Base-by-base conservation (phyloP, 2,888 invertebrate species). In the Scaptomyza flava region DNA sequence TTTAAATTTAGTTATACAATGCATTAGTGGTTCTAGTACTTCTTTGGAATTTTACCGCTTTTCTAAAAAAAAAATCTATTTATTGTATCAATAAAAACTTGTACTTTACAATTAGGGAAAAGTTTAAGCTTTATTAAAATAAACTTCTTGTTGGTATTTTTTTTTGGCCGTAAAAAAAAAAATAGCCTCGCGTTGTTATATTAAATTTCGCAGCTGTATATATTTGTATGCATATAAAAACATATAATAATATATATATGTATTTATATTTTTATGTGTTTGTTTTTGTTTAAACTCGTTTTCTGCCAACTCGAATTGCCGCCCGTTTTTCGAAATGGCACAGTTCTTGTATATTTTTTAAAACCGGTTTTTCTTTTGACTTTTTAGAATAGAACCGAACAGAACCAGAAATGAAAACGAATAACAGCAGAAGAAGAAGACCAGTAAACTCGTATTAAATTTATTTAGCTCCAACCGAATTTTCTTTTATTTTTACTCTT, bases 351-450 rank as follows among this genome's bases (percentile, higher is more conserved):
- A 78, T 76, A 81, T 76, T 81, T 79, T 81, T 64, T 11, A 63
- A 88, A 88, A 84, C 84, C 84, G 87, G 84, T 84, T 84, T 84
- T 88, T 79, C 89, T 72, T 87, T 88, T 86, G 84, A 84, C 88
- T 88, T 84, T 88, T 84, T 83, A 75, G 65, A 76, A 83, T 76
- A 70, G 51, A 45, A 30, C 51, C 54, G 54, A 64, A 50, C 47
- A 59, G 58, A 70, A 57, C 43, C 41, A 57, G 38, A 58, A 42
- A 56, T 59, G 43, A 48, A 57, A 38, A 38, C 51, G 34, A 56
- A 12, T 4, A 52, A 43, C 46, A 46, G 33, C 38, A 50, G 8
- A 34, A 41, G 30, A 38, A 33, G 9, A 42, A 3, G 6, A 20
- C 14, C 14, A 47, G 31, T 36, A 14, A 52, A 36, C 23, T 31